Conservation (phyloP, 1,140 invertebrate genomes). For the Tetraneura akinire region DNA sequence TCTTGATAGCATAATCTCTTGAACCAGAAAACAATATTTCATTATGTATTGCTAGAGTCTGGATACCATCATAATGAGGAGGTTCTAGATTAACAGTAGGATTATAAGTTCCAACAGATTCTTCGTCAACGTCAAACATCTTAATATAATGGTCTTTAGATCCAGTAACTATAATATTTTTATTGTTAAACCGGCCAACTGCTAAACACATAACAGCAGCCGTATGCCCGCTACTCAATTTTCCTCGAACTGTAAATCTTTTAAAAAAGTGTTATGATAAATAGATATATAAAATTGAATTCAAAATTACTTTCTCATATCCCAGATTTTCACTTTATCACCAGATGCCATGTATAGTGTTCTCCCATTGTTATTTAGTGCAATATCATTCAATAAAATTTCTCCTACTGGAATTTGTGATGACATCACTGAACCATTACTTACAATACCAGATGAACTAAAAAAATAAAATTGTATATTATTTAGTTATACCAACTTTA, state of each 20-base stretch:
- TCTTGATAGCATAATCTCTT: constrained; percentile 84
- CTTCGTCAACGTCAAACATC: constrained; percentile 66
- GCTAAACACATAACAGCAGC: constrained; percentile 85
- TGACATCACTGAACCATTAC: constrained; percentile 61
- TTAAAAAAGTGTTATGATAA: constrained; percentile 16
- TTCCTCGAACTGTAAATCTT: constrained; percentile 71
- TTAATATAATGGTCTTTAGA: constrained; percentile 84
- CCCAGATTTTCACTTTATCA: constrained; percentile 82
- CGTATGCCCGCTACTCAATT: constrained; percentile 80
- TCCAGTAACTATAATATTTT: constrained; percentile 75
- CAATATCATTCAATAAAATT: constrained; percentile 71
- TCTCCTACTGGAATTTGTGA: constrained; percentile 67
- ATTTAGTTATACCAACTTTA: too few relatives aligned
- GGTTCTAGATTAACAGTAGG: constrained; percentile 77
- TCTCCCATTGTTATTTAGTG: constrained; percentile 64
- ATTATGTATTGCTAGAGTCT: constrained; percentile 72
- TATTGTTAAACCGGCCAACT: constrained; percentile 61
- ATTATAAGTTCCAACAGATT: constrained; percentile 62
- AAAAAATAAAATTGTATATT: constrained; percentile 50
- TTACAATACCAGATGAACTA: constrained; percentile 68
- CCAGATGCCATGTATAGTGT: constrained; percentile 76
- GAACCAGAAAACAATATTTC: constrained; percentile 80
- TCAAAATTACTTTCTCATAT: constrained; percentile 70
- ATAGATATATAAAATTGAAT: background rate
- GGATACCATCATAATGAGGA: constrained; percentile 89